Evolutionary conservation across 2,113 vertebrate genomes (phyloP), one percentile per base, ranked within the genome.

Genomic region (Bubo scandiacus): DNA sequence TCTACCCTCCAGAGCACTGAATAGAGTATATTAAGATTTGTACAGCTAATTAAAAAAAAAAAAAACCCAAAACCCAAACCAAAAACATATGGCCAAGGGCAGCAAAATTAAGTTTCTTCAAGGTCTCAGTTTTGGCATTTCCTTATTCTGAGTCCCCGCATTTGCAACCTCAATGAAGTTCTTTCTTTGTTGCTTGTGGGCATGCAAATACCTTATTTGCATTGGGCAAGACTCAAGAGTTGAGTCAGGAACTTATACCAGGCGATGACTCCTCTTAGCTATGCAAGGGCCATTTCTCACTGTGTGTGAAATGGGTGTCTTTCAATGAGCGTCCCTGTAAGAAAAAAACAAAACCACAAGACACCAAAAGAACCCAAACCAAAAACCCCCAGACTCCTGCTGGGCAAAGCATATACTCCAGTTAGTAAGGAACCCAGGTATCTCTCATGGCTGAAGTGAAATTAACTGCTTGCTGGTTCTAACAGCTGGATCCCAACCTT

Each of bases 391-490:
- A 25, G 6, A 40, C 17, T 87, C 22, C 5, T 57, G 38, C 43
- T 36, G 27, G 12, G 16, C n/a, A 81, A 84, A 65, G 29, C 25
- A 13, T 2, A 9, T 6, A 3, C 9, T 79, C 32, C 16, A 62
- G 0, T 51, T 0, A 0, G 8, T 71, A 47, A 79, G 52, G 43
- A 81, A n/a, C 9, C 3, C 32, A 21, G 20, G 19, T 59, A 22
- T 57, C 36, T 68, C 25, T 65, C 65, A 16, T 23, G 30, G n/a
- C 68, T 78, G 55, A 92, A 85, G n/a, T 15, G 70, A 88, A 86
- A 66, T 73, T 23, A 32, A 26, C 29, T 79, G 36, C n/a, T 59
- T 62, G 63, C 45, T 86, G 18, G 10, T 86, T 92, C 63, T 77
- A n/a, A 58, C 17, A 91, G 51, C 65, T 51, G 55, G 61, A 67